A percentile compares a stretch with the other conserved stretches of the same genome.
Conservation (phyloP, 1,140 invertebrate species). For the Hyles euphorbiae region DNA sequence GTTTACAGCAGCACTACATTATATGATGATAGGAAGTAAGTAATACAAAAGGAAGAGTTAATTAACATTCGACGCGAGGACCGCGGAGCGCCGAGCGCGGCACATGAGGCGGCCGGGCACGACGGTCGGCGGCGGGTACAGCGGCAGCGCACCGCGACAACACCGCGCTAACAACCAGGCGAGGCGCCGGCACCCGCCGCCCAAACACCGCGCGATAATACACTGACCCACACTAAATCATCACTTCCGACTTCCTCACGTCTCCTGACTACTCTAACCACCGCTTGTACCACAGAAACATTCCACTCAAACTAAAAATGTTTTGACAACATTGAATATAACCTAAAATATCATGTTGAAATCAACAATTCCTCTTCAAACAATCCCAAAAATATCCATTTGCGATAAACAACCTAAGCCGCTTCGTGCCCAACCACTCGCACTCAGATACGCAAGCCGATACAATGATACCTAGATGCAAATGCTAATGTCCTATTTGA, state of each 20-base stretch:
- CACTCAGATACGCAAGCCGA: slow-evolving; percentile 66
- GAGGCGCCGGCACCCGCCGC: slow-evolving; percentile 29
- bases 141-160: not conserved
- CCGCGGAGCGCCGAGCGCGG: slow-evolving; percentile 46
- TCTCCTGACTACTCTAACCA: slow-evolving; percentile 6
- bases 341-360: slow-evolving; percentile 72
- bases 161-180: slow-evolving; percentile 12
- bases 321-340: slow-evolving; percentile 74
- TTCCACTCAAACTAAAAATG: slow-evolving; percentile 41
- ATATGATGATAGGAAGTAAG: slow-evolving; percentile 49
- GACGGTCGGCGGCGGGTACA: slow-evolving; percentile 22
- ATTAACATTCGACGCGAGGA: slow-evolving; percentile 66
- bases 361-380: slow-evolving; percentile 40
- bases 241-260: slow-evolving; percentile 3
- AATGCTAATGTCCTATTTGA: slow-evolving; percentile 74
- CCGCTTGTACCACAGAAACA: slow-evolving; percentile 15
- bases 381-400: slow-evolving; percentile 33
- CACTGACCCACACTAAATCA: slow-evolving; percentile 17
- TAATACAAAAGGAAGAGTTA: slow-evolving; percentile 64
- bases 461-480: slow-evolving; percentile 73
- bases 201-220: slow-evolving; percentile 14
- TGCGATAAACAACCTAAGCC: slow-evolving; percentile 22
- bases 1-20: slow-evolving; percentile 38
- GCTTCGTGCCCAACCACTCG: slow-evolving; percentile 48
- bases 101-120: slow-evolving; percentile 41